A percentile compares a stretch with the other conserved stretches of the same genome.
Evolutionary conservation across 2,113 vertebrate species (phyloP).

Genomic region (Scopus umbretta): DNA sequence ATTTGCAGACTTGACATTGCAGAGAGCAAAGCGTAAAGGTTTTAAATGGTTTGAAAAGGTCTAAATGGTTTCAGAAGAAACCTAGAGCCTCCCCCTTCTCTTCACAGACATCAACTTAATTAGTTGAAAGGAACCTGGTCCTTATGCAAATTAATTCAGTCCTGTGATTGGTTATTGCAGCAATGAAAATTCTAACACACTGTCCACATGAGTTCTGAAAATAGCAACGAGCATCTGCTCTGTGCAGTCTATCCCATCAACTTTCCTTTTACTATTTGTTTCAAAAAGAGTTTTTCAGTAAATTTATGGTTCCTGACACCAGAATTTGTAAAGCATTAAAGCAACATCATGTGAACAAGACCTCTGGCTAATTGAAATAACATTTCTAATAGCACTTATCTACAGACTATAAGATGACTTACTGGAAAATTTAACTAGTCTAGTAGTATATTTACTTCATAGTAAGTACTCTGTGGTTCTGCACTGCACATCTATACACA

Average conservation of each 20-base stretch:
- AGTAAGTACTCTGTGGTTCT: neutral
- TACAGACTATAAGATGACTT: neutral
- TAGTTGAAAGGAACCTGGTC: neutral
- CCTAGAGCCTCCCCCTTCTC: neutral
- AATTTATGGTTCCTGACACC: neutral
- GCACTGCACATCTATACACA: neutral
- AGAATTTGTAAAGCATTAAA: neutral
- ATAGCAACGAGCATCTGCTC: neutral
- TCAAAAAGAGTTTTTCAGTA: neutral
- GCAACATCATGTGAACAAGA: neutral
- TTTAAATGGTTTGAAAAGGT: neutral
- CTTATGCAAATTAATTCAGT: neutral
- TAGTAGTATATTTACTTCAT: neutral
- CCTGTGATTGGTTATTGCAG: neutral
- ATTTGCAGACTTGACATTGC: neutral
- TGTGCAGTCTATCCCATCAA: neutral
- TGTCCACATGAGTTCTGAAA: neutral
- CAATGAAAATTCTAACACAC: neutral
- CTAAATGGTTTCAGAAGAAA: slow-evolving; percentile 48
- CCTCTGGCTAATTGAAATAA: neutral
- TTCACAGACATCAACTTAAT: neutral
- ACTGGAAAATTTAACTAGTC: neutral
- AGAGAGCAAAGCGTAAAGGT: neutral
- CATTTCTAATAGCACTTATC: neutral
- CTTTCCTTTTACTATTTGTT: neutral